These are phyloP conservation scores for Bos taurus DNA, from an alignment of 2,113 vertebrate genomes.

Conservation along the genomic window DNA sequence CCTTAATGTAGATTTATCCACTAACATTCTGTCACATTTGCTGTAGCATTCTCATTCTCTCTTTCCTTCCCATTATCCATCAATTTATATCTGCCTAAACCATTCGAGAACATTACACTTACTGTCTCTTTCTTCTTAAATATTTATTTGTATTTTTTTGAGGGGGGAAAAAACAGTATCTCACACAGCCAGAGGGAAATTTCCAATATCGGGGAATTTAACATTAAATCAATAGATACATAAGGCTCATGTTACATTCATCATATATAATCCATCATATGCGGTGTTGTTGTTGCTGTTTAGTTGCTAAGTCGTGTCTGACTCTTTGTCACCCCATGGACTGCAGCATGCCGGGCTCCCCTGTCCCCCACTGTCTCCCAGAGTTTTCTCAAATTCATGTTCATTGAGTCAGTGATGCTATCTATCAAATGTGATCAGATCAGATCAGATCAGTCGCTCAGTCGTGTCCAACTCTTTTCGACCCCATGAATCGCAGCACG, in stretches of 20 bases:
- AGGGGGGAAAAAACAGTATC: background rate
- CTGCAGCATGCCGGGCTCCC: background rate
- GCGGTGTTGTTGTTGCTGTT: background rate
- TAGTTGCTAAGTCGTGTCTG: background rate
- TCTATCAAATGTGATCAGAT: background rate
- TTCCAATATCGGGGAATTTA: background rate
- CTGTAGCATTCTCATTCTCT: background rate
- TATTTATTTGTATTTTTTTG: background rate
- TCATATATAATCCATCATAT: background rate
- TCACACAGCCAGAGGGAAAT: background rate
- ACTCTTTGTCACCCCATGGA: background rate
- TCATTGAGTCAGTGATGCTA: background rate
- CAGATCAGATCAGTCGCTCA: too few relatives aligned
- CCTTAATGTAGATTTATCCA: background rate
- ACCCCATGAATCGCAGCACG: too few relatives aligned
- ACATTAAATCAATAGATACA: background rate
- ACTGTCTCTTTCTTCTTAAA: background rate
- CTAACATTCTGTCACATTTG: background rate
- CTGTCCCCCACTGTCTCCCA: background rate
- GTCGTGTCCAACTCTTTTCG: too few relatives aligned
- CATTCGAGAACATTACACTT: background rate
- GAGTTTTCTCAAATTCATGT: background rate
- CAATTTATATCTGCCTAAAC: background rate
- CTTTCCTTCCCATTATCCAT: background rate
- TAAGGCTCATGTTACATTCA: background rate